Evolutionary conservation across 2,888 invertebrate species (phyloP).

Genomic region (Scaptomyza caliginosa): DNA sequence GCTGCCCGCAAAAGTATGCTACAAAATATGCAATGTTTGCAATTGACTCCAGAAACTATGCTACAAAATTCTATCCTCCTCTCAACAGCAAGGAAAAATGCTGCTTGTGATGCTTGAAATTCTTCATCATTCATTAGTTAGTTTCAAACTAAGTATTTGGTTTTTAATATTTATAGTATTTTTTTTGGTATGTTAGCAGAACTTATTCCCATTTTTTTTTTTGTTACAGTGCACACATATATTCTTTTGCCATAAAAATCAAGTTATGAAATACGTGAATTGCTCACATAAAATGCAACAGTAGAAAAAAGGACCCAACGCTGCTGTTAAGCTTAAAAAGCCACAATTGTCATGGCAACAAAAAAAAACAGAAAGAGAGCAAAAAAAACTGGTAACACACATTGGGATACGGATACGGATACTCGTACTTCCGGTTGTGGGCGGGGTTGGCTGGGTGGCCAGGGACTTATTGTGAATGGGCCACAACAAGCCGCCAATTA

Average conservation of each 20-base stretch:
- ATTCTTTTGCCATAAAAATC: background rate
- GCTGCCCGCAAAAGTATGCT: constrained; percentile 38
- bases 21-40: constrained; percentile 49
- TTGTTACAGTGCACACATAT: background rate
- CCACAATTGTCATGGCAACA: constrained; percentile 32
- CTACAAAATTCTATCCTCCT: background rate
- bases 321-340: background rate
- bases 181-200: no score
- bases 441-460: background rate
- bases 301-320: background rate
- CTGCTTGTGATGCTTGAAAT: background rate
- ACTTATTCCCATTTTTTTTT: background rate
- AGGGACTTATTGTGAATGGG: constrained; percentile 38
- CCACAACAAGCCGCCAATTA: constrained; percentile 75
- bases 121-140: background rate
- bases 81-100: background rate
- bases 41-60: constrained; percentile 14
- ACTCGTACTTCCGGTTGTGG: constrained; percentile 41
- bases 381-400: background rate
- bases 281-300: constrained; percentile 15
- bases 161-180: background rate
- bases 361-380: no score
- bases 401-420: constrained; percentile 45
- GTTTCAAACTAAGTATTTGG: background rate
- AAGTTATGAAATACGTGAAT: constrained; percentile 17